Evolutionary conservation across 2,113 vertebrate genomes (phyloP).

Genomic region (Sander lucioperca): DNA sequence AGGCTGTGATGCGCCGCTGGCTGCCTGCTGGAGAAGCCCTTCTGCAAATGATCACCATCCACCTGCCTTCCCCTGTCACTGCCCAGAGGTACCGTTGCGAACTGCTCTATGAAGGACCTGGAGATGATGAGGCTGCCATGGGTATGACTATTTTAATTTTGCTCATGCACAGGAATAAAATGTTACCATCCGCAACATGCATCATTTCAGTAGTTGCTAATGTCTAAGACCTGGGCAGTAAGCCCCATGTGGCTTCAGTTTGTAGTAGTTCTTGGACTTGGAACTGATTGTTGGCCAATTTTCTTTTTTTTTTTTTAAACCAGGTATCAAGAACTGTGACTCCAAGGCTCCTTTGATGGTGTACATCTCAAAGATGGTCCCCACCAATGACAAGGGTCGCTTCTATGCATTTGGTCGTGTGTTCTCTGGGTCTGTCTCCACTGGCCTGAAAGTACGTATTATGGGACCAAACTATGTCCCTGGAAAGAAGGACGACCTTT

Average conservation of each 20-base stretch:
- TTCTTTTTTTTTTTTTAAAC: background rate
- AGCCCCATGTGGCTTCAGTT: background rate
- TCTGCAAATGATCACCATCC: constrained; percentile 98
- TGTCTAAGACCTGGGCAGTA: too few relatives aligned
- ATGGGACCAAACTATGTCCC: constrained; percentile 97
- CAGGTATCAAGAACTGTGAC: constrained; percentile 97
- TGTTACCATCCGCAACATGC: background rate
- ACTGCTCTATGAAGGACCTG: constrained; percentile 95
- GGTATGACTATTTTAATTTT: constrained; percentile 79
- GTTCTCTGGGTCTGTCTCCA: constrained; percentile 93
- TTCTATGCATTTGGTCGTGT: constrained; percentile 97
- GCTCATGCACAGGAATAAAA: background rate
- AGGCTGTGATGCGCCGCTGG: constrained; percentile 98
- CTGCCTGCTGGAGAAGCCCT: constrained; percentile 94
- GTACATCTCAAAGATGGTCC: constrained; percentile 99
- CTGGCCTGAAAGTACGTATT: constrained; percentile 94
- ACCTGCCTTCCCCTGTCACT: constrained; percentile 95
- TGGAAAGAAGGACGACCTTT: constrained; percentile 97
- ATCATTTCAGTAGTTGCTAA: background rate
- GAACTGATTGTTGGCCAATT: background rate
- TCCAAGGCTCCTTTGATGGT: constrained; percentile 95
- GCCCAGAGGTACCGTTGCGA: constrained; percentile 97
- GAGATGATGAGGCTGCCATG: constrained; percentile 94
- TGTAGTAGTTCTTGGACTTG: background rate
- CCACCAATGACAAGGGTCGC: constrained; percentile 94